Base-by-base conservation (phyloP, 2,888 invertebrate species). In the Synergus gifuensis region DNA sequence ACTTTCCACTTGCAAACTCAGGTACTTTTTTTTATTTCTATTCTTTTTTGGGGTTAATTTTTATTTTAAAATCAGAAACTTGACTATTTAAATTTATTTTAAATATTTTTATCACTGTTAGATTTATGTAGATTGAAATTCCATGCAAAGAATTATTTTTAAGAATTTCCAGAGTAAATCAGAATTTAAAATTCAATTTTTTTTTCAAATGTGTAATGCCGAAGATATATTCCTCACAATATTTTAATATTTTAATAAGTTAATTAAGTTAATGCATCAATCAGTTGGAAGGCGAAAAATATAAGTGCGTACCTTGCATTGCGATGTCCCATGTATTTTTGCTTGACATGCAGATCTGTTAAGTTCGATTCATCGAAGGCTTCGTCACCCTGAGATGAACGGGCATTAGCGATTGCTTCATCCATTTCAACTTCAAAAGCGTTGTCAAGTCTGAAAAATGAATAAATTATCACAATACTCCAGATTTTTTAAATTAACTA, bases 311-410 rank as follows among this genome's bases (percentile, higher is more conserved):
- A 95, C 95, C 95, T 94, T 9, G 97, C 96, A 93, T 97, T 97
- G 78, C 97, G 94, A 92, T 97, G 97, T 1, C 97, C 97, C 76
- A 93, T 94, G 90, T 94, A 97, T 87, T 95, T 95, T 92, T 94
- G 94, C 88, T 94, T 95, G 82, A 96, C 93, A 82, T 93, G 92
- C 8, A 93, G 91, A 83, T 93, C 93, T 67, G 92, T 93, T 36
- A 86, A 82, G 78, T 85, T 87, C 12, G 84, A 81, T 28, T 89
- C 89, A 54, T 89, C 88, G 46, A 87, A 91, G 40, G 79, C 85
- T 58, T 90, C 88, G 4, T 87, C 86, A 4, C 86, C 87, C 79
- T 89, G 85, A 18, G 87, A 83, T 40, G 87, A 86, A 49, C 88
- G 84, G 44, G 87, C 87, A 79, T 89, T 89, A n/a, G 86, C 88